A percentile compares a stretch with the other conserved stretches of the same genome.
Evolutionary conservation across 2,113 vertebrate species (phyloP).

Genomic region (Hypocryptadius cinnamomeus): DNA sequence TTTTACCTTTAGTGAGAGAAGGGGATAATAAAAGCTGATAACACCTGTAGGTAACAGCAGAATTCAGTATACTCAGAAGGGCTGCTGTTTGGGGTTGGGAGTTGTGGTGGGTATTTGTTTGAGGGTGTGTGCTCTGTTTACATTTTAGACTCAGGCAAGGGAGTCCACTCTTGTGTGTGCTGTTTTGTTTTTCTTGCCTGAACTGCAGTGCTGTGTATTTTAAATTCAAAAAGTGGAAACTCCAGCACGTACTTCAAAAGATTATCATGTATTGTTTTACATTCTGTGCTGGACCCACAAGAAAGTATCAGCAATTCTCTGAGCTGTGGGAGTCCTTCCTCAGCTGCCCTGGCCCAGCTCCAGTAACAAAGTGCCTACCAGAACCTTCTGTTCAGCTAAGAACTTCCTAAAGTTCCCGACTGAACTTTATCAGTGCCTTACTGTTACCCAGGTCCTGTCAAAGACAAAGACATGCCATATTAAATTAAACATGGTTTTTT

Average conservation of each 20-base stretch:
- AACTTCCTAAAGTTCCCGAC: not conserved
- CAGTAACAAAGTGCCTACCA: not conserved
- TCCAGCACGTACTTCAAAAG: not conserved
- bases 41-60: not conserved
- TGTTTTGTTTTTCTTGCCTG: not conserved
- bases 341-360: not conserved
- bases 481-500: not conserved
- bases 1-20: not conserved
- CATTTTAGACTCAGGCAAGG: not conserved
- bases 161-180: not conserved
- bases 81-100: not conserved
- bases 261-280: not conserved
- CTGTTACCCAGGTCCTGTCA: not conserved
- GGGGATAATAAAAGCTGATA: not conserved
- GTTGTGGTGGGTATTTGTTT: not conserved
- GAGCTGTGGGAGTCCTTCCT: not conserved
- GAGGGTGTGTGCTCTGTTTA: not conserved
- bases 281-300: not conserved
- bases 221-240: constrained; percentile 8
- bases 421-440: not conserved
- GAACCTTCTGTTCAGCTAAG: not conserved
- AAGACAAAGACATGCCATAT: not conserved
- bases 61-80: not conserved
- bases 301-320: not conserved
- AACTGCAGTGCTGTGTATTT: not conserved